These are phyloP conservation scores for Drosophila azteca DNA, from an alignment of 1,140 invertebrate genomes.

Conservation along the genomic window DNA sequence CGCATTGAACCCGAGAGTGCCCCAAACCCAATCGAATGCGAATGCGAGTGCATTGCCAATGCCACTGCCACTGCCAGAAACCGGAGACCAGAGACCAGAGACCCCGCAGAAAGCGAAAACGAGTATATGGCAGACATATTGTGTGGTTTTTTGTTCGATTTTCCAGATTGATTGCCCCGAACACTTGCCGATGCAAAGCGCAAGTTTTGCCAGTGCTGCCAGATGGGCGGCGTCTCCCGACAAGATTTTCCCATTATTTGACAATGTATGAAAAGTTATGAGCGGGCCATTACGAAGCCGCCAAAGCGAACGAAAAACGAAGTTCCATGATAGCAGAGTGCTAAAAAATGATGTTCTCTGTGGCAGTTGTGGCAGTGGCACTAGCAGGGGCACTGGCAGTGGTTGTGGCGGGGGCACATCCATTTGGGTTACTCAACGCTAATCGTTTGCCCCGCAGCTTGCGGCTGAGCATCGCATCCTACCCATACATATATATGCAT, in stretches of 20 bases:
- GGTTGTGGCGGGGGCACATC: conserved; percentile 29
- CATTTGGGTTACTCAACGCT: conserved; percentile 52
- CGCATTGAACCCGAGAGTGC: conserved; percentile 47
- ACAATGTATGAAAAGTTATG: conserved; percentile 52
- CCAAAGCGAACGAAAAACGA: conserved; percentile 1
- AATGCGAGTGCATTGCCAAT: not conserved
- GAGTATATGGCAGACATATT: no score
- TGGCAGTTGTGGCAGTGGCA: not conserved
- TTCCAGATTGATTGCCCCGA: not conserved
- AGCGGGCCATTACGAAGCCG: conserved; percentile 24
- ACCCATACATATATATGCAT: conserved; percentile 34
- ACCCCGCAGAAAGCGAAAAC: not conserved
- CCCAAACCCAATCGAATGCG: no score
- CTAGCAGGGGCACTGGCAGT: conserved; percentile 27
- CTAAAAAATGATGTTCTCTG: conserved; percentile 40
- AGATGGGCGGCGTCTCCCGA: not conserved
- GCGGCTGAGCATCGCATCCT: conserved; percentile 13
- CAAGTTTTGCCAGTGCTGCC: conserved; percentile 12
- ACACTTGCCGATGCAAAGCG: not conserved
- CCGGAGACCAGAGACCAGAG: not conserved
- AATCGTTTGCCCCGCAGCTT: conserved; percentile 50
- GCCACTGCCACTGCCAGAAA: not conserved
- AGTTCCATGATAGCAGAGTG: conserved; percentile 31
- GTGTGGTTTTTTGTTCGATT: not conserved
- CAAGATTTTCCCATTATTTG: conserved; percentile 43